These are phyloP conservation scores for Archaeoteleia sp. DNA, from an alignment of 2,888 invertebrate species.

Conservation along the genomic window DNA sequence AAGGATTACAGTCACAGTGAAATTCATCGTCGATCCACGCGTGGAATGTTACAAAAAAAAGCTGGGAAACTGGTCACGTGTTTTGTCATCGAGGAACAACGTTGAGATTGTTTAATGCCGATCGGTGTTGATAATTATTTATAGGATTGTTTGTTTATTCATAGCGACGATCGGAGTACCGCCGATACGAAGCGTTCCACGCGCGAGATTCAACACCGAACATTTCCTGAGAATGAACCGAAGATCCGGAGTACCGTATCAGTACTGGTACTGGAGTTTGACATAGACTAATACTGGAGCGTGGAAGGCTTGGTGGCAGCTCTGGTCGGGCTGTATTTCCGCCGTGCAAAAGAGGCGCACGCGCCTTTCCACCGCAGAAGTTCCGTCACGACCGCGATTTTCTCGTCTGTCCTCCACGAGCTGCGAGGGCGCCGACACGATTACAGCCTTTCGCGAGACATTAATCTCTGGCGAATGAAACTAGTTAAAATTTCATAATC, in stretches of 20 bases:
- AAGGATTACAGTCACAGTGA: no score
- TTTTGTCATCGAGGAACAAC: no score
- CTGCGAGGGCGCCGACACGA: constrained; percentile 30
- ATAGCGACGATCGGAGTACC: no score
- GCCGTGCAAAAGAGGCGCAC: constrained; percentile 60
- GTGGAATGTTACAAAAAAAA: no score
- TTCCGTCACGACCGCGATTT: constrained; percentile 47
- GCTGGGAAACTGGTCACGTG: no score
- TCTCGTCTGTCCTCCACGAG: constrained; percentile 35
- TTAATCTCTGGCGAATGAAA: no score
- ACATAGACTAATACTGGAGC: constrained; percentile 65
- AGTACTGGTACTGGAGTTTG: constrained; percentile 71
- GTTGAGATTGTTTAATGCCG: no score
- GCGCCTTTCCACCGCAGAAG: constrained; percentile 55
- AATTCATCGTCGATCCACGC: no score
- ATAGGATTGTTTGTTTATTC: no score
- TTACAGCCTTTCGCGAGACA: constrained; percentile 19
- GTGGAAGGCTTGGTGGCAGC: constrained; percentile 67
- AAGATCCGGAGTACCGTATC: constrained; percentile 70
- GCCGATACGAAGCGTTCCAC: background rate
- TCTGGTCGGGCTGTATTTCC: constrained; percentile 63
- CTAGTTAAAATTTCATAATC: no score
- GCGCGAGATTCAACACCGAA: constrained; percentile 4
- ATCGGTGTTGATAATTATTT: no score
- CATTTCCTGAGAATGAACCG: constrained; percentile 57